Evolutionary conservation across 1,140 invertebrate genomes (phyloP).

Genomic region (Phymorhynchus buccinoides): DNA sequence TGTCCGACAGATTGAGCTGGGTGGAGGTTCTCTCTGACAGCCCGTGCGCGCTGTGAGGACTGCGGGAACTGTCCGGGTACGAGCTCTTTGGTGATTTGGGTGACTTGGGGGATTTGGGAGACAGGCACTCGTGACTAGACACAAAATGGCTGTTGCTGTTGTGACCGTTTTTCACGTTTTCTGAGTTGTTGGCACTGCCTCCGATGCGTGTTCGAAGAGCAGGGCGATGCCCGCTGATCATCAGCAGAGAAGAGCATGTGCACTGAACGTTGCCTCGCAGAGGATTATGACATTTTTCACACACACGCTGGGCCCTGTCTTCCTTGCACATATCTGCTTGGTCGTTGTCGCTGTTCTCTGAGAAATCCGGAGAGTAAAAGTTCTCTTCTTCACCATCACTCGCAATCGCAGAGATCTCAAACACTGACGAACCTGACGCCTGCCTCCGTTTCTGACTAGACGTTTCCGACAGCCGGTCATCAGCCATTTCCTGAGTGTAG

Average conservation of each 20-base stretch:
- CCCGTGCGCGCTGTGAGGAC: constrained; percentile 29
- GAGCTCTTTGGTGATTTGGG: constrained; percentile 50
- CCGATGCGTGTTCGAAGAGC: constrained; percentile 43
- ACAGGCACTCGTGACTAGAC: constrained; percentile 50
- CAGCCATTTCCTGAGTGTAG: constrained; percentile 41
- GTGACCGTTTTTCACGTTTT: constrained; percentile 36
- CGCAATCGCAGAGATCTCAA: constrained; percentile 37
- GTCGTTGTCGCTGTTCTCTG: constrained; percentile 48
- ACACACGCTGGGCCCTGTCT: constrained; percentile 20
- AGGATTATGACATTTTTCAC: constrained; percentile 33
- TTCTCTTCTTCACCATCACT: constrained; percentile 51
- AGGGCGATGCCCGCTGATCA: constrained; percentile 42
- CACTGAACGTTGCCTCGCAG: constrained; percentile 23
- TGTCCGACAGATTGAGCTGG: neutral
- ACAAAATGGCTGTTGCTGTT: constrained; percentile 28
- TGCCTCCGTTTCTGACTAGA: constrained; percentile 32
- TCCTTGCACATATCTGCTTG: constrained; percentile 38
- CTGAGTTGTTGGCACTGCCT: constrained; percentile 43
- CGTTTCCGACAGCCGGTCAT: constrained; percentile 30
- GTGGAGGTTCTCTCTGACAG: constrained; percentile 21
- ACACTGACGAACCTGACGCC: constrained; percentile 28
- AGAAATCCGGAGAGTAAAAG: constrained; percentile 50
- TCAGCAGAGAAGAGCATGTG: constrained; percentile 22
- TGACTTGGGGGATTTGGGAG: constrained; percentile 48
- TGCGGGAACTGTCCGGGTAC: constrained; percentile 26